These are phyloP conservation scores for Erebia aethiops DNA, from an alignment of 2,888 invertebrate genomes.

Conservation along the genomic window DNA sequence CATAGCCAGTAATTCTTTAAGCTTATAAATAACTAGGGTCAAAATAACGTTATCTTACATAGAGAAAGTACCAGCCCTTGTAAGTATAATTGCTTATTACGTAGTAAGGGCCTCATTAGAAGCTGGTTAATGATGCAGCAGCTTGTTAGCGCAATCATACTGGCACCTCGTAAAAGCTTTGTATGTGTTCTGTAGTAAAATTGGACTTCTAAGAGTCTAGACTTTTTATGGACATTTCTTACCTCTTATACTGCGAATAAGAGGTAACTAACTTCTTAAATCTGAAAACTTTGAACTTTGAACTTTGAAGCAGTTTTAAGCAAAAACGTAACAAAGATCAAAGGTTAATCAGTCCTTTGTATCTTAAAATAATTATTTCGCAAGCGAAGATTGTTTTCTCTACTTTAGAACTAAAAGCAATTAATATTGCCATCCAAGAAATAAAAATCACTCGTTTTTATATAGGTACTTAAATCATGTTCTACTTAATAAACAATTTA, in stretches of 20 bases:
- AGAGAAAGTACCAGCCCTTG: conserved; percentile 27
- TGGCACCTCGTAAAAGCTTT: conserved; percentile 52
- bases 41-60: neutral
- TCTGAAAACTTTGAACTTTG: no score
- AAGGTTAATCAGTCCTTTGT: neutral
- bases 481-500: neutral
- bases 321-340: neutral
- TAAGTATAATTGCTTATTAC: conserved; percentile 33
- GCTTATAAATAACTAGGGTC: neutral
- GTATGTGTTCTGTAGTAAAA: conserved; percentile 42
- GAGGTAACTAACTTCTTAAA: no score
- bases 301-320: neutral
- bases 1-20: no score
- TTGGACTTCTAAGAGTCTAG: conserved; percentile 6
- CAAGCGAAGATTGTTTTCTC: neutral
- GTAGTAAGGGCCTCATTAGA: conserved; percentile 54
- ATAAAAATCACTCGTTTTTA: neutral
- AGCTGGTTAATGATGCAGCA: conserved; percentile 64
- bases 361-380: neutral
- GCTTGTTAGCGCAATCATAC: conserved; percentile 61
- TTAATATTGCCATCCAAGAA: neutral
- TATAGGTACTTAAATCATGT: neutral
- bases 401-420: neutral
- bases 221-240: no score
- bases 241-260: no score